These are phyloP conservation scores for Aporophyla nigra DNA, from an alignment of 2,888 invertebrate genomes.

Conservation along the genomic window DNA sequence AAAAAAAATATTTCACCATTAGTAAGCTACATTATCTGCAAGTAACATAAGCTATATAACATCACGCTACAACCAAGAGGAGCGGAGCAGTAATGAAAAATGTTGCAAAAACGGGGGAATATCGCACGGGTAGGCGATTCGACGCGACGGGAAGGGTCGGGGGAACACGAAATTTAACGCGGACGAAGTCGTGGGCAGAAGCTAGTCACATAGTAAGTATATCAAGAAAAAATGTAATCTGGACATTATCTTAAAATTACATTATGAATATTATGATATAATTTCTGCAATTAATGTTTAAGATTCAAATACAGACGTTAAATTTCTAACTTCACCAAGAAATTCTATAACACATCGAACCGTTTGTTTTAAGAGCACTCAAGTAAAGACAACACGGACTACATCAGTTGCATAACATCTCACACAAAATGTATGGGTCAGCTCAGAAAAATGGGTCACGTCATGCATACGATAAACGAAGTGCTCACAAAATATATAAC, in stretches of 20 bases:
- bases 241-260: conserved; percentile 5
- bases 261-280: background rate
- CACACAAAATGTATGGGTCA: conserved; percentile 58
- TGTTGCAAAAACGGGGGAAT: too few species aligned
- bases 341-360: conserved; percentile 18
- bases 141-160: too few species aligned
- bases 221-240: background rate
- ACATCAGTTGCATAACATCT: conserved; percentile 56
- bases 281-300: background rate
- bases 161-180: too few species aligned
- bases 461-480: conserved; percentile 45
- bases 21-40: too few species aligned
- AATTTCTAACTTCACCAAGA: background rate
- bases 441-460: conserved; percentile 58
- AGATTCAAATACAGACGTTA: background rate
- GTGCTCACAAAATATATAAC: conserved; percentile 36
- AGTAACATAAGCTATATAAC: too few species aligned
- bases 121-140: too few species aligned
- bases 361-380: conserved; percentile 46
- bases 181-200: too few species aligned
- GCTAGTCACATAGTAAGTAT: too few species aligned
- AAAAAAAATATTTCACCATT: too few species aligned
- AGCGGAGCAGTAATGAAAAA: too few species aligned
- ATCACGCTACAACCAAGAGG: too few species aligned
- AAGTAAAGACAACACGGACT: conserved; percentile 45